These are phyloP conservation scores for Saguinus imperator DNA, from an alignment of 2,113 vertebrate species.

Conservation along the genomic window DNA sequence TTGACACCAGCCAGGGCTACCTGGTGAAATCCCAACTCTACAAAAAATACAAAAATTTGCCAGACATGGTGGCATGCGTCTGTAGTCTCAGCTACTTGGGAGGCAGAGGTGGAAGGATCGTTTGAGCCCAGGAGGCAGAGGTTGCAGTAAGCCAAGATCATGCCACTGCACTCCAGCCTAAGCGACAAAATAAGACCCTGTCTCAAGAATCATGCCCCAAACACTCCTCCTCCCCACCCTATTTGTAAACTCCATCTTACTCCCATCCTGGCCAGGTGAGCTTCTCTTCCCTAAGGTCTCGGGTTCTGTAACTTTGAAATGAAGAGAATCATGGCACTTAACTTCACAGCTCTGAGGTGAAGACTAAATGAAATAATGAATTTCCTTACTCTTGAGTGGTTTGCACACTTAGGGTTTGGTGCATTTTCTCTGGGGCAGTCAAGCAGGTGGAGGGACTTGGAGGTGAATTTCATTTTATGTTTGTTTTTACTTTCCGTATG, in stretches of 20 bases:
- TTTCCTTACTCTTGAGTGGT: neutral
- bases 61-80: no score
- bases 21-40: no score
- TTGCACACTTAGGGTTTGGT: neutral
- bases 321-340: neutral
- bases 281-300: neutral
- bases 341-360: neutral
- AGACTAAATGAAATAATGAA: neutral
- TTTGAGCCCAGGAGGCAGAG: no score
- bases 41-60: no score
- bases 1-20: no score
- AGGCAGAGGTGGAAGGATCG: no score
- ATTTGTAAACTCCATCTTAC: neutral
- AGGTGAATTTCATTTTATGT: neutral
- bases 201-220: neutral
- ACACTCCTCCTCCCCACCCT: neutral
- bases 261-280: neutral
- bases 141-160: no score
- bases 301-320: neutral
- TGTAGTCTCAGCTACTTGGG: no score
- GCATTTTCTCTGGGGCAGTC: neutral
- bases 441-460: neutral
- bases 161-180: no score
- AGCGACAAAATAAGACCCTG: no score
- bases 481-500: neutral